Conservation (phyloP, 2,888 invertebrate genomes). For the Yponomeuta cagnagella region DNA sequence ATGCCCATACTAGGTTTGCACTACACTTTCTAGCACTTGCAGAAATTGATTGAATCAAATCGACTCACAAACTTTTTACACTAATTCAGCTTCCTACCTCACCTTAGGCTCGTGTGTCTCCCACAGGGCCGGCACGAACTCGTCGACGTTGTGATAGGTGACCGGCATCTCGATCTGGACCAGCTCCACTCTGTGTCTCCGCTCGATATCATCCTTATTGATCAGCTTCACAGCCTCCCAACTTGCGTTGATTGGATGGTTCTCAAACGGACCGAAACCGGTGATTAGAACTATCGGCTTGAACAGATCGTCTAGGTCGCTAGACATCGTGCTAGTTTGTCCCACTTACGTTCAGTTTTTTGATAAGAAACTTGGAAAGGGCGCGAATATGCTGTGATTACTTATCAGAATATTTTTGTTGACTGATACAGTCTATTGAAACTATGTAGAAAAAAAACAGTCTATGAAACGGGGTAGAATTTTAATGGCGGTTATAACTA, state of each 20-base stretch:
- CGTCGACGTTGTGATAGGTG: constrained; percentile 81
- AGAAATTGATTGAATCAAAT: background rate
- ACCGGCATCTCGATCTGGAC: constrained; percentile 80
- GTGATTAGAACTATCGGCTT: constrained; percentile 73
- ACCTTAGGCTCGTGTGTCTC: constrained; percentile 81
- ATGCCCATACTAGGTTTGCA: background rate
- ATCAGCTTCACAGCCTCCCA: constrained; percentile 86
- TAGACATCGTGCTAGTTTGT: background rate
- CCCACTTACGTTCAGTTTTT: background rate
- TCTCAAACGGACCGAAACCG: constrained; percentile 88
- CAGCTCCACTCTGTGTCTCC: constrained; percentile 66
- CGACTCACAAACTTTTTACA: background rate
- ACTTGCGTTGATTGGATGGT: constrained; percentile 84
- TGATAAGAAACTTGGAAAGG: background rate
- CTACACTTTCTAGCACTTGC: background rate
- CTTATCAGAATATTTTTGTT: background rate
- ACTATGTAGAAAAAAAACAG: too few relatives aligned
- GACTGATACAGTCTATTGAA: too few relatives aligned
- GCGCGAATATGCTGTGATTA: background rate
- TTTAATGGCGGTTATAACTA: too few relatives aligned
- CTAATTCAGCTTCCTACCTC: constrained; percentile 51
- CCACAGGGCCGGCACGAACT: constrained; percentile 81
- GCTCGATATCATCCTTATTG: constrained; percentile 68
- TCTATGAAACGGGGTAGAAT: too few relatives aligned
- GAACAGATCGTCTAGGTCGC: constrained; percentile 13